phyloP scores from a whole-genome alignment of 2,888 invertebrate genomes.

The Apodemia duryi region DNA sequence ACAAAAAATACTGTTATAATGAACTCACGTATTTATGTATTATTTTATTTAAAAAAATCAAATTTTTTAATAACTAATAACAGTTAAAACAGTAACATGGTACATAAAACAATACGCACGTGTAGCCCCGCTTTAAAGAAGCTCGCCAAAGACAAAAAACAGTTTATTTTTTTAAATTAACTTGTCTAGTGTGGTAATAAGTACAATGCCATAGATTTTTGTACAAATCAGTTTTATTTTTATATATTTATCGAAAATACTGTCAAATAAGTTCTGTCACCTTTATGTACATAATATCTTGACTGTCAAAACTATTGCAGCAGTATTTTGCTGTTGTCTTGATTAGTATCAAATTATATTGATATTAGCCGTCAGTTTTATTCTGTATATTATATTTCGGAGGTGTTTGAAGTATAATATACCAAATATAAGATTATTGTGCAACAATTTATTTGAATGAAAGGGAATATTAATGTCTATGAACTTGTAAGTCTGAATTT shows the following conservation, averaged over 20 bases:
- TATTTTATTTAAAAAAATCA: too few species aligned
- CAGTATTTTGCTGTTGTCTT: neutral
- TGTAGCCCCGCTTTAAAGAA: constrained; percentile 14
- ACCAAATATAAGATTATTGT: too few species aligned
- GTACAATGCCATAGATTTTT: constrained; percentile 38
- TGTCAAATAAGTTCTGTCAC: constrained; percentile 24
- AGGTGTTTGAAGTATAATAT: neutral
- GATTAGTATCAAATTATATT: too few species aligned
- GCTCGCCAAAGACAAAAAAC: constrained; percentile 47
- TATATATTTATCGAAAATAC: constrained; percentile 35
- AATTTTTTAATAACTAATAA: too few species aligned
- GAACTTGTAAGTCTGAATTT: neutral
- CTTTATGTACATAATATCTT: neutral
- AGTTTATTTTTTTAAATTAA: constrained; percentile 20
- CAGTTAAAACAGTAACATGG: too few species aligned
- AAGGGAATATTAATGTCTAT: neutral
- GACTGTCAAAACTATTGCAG: neutral
- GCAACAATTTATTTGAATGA: neutral
- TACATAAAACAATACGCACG: neutral
- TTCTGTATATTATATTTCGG: neutral
- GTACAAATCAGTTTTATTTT: constrained; percentile 36
- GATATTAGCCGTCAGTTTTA: neutral
- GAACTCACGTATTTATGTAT: too few species aligned
- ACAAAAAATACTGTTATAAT: too few species aligned
- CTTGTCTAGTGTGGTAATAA: constrained; percentile 26